These are phyloP conservation scores for Acrocera orbiculus DNA, from an alignment of 2,888 invertebrate species.

Conservation along the genomic window DNA sequence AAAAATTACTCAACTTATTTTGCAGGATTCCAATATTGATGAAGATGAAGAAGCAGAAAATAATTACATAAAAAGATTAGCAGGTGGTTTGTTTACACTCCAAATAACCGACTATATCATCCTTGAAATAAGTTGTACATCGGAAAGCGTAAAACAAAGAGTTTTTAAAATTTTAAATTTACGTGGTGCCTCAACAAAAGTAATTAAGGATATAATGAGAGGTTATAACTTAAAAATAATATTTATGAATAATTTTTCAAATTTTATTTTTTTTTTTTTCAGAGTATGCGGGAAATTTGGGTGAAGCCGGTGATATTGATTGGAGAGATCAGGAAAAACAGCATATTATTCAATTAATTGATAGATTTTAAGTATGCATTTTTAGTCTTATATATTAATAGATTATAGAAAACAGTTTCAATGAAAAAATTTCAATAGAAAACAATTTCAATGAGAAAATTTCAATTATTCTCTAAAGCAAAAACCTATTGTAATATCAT, in stretches of 20 bases:
- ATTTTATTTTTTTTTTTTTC: conserved; percentile 16
- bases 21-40: conserved; percentile 28
- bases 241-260: conserved; percentile 1
- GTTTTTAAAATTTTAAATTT: conserved; percentile 78
- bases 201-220: conserved; percentile 84
- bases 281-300: conserved; percentile 93
- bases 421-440: too few relatives aligned
- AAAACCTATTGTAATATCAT: too few relatives aligned
- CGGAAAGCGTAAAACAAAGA: conserved; percentile 59
- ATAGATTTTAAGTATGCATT: conserved; percentile 56
- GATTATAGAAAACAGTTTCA: neutral
- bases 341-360: conserved; percentile 78
- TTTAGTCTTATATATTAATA: neutral
- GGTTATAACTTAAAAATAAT: conserved; percentile 36
- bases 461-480: too few relatives aligned
- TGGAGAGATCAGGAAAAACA: conserved; percentile 80
- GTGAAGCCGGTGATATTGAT: conserved; percentile 70
- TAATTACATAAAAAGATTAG: conserved; percentile 72
- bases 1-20: neutral
- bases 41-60: conserved; percentile 69
- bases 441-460: too few relatives aligned
- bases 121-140: conserved; percentile 53
- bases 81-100: conserved; percentile 89
- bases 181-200: conserved; percentile 78
- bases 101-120: conserved; percentile 86